A percentile compares a stretch with the other conserved stretches of the same genome.
Conservation (phyloP, 2,888 invertebrate species). For the Andrena chrysosceles region DNA sequence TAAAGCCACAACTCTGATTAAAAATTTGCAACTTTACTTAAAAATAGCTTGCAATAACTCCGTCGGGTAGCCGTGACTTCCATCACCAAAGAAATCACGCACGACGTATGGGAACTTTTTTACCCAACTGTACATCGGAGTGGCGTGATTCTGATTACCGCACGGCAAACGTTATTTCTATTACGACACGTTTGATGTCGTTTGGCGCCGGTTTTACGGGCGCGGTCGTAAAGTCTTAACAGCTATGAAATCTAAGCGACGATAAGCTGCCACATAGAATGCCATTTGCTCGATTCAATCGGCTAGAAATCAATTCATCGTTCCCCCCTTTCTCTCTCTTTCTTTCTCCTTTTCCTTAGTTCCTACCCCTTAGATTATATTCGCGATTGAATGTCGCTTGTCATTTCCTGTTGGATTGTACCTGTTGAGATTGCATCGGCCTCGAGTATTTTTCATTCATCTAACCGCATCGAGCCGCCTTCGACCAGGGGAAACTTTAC, state of each 20-base stretch:
- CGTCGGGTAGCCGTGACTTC: no score
- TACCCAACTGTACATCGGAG: conserved; percentile 1
- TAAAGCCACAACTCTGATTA: no score
- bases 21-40: no score
- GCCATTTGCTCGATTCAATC: conserved; percentile 66
- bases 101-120: neutral
- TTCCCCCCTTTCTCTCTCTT: conserved; percentile 13
- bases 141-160: conserved; percentile 59
- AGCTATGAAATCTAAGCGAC: conserved; percentile 76
- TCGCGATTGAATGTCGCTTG: conserved; percentile 24
- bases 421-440: conserved; percentile 8
- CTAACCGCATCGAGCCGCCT: neutral
- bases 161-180: conserved; percentile 71
- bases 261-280: conserved; percentile 73
- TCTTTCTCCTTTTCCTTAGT: neutral
- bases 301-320: conserved; percentile 69
- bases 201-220: conserved; percentile 75
- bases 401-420: conserved; percentile 26
- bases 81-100: no score
- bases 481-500: no score
- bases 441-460: neutral
- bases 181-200: conserved; percentile 73
- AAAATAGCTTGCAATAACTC: no score
- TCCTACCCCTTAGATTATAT: conserved; percentile 23
- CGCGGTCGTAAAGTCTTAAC: conserved; percentile 73